These are phyloP conservation scores for Drosophila anceps DNA, from an alignment of 2,888 invertebrate genomes.

Conservation along the genomic window DNA sequence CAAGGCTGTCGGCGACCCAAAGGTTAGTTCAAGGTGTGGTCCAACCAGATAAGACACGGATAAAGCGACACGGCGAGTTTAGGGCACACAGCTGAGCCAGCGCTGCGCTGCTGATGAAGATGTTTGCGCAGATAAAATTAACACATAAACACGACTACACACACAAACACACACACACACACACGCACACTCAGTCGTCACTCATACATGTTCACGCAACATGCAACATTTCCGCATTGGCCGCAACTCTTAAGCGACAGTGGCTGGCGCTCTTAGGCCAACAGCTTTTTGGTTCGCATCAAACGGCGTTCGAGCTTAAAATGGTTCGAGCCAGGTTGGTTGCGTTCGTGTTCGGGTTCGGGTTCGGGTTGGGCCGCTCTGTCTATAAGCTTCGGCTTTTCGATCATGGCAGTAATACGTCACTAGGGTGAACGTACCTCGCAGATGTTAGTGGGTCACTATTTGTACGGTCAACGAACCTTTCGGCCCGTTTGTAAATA, in stretches of 20 bases:
- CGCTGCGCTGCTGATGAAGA: constrained; percentile 53
- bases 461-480: constrained; percentile 86
- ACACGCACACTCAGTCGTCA: constrained; percentile 30
- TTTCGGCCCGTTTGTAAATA: constrained; percentile 84
- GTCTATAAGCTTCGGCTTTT: constrained; percentile 63
- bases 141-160: constrained; percentile 14
- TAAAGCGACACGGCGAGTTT: constrained; percentile 19
- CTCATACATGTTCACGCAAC: constrained; percentile 43
- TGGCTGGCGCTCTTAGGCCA: constrained; percentile 56
- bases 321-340: constrained; percentile 75
- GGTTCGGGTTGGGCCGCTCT: constrained; percentile 4
- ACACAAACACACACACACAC: constrained; percentile 23
- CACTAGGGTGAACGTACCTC: constrained; percentile 86
- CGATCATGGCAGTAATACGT: constrained; percentile 84
- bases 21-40: constrained; percentile 72
- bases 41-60: constrained; percentile 49
- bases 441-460: constrained; percentile 86
- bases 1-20: constrained; percentile 61
- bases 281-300: constrained; percentile 48
- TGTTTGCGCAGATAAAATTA: constrained; percentile 62
- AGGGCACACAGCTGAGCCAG: constrained; percentile 40
- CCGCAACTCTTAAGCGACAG: constrained; percentile 59
- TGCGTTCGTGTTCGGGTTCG: constrained; percentile 18
- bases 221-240: constrained; percentile 76
- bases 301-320: constrained; percentile 54